Evolutionary conservation across 2,113 vertebrate genomes (phyloP), one percentile per base, ranked within the genome.

Genomic region (Rhynchomys soricoides): DNA sequence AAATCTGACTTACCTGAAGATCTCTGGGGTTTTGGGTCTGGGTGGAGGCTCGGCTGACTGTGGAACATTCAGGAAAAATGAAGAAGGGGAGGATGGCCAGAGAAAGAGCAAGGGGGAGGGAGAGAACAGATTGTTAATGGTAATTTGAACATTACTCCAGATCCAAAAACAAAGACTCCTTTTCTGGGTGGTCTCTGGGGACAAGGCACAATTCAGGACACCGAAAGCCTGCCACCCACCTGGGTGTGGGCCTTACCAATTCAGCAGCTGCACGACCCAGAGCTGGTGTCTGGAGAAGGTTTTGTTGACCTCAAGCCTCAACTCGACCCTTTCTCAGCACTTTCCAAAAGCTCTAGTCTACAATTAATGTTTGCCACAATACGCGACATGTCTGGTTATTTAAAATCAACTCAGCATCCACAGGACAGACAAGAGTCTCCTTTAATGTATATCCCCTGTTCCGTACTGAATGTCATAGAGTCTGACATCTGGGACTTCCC

Each of bases 21-120:
- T 98, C 97, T 99, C 99, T 17, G 99, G 99, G 13, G 98, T 98
- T 97, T 99, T 99, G 8, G 99, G 99, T 95, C 95, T 94, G 91
- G 98, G 91, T 11, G 99, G 99, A 97, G 98, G 98, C 86, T 98
- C 96, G 16, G 96, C 90, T 57, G 98, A 83, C 98, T 99, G 48
- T 55, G 0, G 1, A 57, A 66, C 40, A 31, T 86, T 87, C 59
- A 3, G 71, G 96, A 31, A 83, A 91, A 57, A 43, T 0, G 12
- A 57, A 62, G 93, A 50, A 9, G 31, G 71, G 26, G 34, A 37
- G 29, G 43, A 83, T 1, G 5, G 3, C 1, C 24, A 52, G n/a
- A 88, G 85, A n/a, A 55, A 71, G 62, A 86, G 91, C 31, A 9
- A 88, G 22, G 43, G 31, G 15, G 16, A 40, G 24, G 87, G 29